Percentiles rank a stretch among this genome's conserved stretches.
phyloP scores from a whole-genome alignment of 2,113 vertebrate genomes.

The Callaeas wilsoni region DNA sequence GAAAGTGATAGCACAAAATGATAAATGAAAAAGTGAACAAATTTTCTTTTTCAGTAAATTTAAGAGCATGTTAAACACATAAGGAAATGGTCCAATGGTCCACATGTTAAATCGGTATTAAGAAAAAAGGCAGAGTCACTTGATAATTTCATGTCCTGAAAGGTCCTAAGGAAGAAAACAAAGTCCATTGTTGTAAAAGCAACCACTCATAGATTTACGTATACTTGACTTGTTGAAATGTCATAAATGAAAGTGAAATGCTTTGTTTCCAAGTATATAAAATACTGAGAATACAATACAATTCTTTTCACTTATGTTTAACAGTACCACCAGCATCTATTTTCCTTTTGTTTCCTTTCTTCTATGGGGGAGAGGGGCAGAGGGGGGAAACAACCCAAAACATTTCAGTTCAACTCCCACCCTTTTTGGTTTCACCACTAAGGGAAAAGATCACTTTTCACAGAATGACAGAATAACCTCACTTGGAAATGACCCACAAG shows the following conservation, averaged over 20 bases:
- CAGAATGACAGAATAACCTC: background rate
- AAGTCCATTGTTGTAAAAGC: background rate
- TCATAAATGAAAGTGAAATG: background rate
- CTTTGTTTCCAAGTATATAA: background rate
- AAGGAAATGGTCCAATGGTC: background rate
- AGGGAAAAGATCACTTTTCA: background rate
- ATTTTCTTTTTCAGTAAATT: background rate
- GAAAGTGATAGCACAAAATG: background rate
- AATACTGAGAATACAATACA: background rate
- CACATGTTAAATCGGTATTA: background rate
- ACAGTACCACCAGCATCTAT: background rate
- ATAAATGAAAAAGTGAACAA: background rate
- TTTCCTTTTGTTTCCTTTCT: background rate
- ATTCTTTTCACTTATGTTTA: background rate
- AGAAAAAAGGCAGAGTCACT: background rate
- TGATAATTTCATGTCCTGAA: background rate
- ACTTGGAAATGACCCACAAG: background rate
- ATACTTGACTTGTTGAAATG: background rate
- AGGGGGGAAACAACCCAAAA: too few species aligned
- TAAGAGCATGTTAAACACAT: background rate
- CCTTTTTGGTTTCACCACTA: background rate
- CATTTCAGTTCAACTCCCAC: fast-evolving
- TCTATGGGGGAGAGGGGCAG: too few species aligned
- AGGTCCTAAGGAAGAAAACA: background rate
- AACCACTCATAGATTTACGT: background rate